phyloP scores from a whole-genome alignment of 1,140 invertebrate genomes.

The Magallana angulata region DNA sequence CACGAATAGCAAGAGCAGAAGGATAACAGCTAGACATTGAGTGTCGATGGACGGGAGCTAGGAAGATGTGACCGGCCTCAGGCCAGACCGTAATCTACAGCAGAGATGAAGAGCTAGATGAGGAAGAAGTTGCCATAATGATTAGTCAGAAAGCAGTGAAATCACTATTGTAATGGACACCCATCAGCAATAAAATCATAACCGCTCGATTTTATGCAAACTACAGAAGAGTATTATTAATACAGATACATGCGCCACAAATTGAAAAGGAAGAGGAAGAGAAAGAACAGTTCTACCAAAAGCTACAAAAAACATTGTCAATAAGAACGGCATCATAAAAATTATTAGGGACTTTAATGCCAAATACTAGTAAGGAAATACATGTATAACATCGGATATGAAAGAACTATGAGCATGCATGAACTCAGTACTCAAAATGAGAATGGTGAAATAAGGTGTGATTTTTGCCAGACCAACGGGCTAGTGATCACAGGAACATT shows the following conservation, averaged over 20 bases:
- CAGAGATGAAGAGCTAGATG: background rate
- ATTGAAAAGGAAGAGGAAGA: background rate
- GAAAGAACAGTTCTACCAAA: background rate
- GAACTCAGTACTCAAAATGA: background rate
- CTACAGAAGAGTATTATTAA: background rate
- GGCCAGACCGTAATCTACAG: slow-evolving; percentile 3
- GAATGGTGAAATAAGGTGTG: background rate
- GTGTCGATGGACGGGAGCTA: background rate
- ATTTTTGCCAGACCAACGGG: background rate
- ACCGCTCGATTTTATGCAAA: background rate
- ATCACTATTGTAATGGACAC: slow-evolving; percentile 15
- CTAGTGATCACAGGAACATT: background rate
- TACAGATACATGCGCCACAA: background rate
- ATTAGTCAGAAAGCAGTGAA: background rate
- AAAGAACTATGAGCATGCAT: background rate
- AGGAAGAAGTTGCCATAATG: slow-evolving; percentile 25
- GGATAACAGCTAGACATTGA: background rate
- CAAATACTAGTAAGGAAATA: background rate
- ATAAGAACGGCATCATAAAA: background rate
- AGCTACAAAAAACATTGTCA: background rate
- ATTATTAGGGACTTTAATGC: background rate
- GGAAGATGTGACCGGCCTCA: background rate
- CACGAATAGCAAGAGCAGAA: background rate
- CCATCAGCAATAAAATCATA: slow-evolving; percentile 20
- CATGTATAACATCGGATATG: background rate